Base-by-base conservation (phyloP, 1,140 invertebrate genomes). In the Rhynchophorus ferrugineus region DNA sequence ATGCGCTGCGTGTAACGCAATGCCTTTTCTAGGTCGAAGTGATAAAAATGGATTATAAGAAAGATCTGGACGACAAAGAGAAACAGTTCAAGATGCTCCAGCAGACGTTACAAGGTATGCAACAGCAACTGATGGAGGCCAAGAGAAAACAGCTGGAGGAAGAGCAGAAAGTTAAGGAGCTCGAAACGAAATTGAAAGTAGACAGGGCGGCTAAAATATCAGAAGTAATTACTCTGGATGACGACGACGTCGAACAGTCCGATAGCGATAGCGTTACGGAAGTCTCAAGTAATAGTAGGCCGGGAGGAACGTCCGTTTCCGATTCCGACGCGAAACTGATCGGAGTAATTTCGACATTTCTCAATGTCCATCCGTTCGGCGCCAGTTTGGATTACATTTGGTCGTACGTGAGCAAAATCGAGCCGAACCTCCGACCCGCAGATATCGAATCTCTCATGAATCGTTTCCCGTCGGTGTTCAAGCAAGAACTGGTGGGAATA, bases 291-390 rank as follows among this genome's bases (percentile, higher is more conserved):
- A 47, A 34, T 6, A 41, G 20, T 39, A 21, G n/a, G 14, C 16
- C 7, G n/a, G n/a, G 16, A 38, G 33, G 34, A 5, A 17, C 17
- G 3, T 2, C 37, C 11, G 38, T 53, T 8, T 43, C 43, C 24
- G 37, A 34, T 38, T 42, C 57, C 39, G 82, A 85, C 61, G 82
- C 82, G 1, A 81, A 80, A 63, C 68, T 85, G n/a, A 81, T 85
- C 54, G 86, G 87, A 54, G 72, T 92, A 33, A 81, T 90, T 39
- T 83, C 87, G 13, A 85, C 85, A 29, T 92, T 90, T 72, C 75
- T 92, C 21, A 84, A 91, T 65, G 84, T 92, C 36, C 89, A 93
- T 75, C 90, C 89, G 0, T 86, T 87, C 65, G 89, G 89, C 35
- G 87, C 88, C 1, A 85, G 84, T 49, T 76, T 89, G 2, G 87